Evolutionary conservation across 2,888 invertebrate genomes (phyloP).

Genomic region (Stratiomys singularior): DNA sequence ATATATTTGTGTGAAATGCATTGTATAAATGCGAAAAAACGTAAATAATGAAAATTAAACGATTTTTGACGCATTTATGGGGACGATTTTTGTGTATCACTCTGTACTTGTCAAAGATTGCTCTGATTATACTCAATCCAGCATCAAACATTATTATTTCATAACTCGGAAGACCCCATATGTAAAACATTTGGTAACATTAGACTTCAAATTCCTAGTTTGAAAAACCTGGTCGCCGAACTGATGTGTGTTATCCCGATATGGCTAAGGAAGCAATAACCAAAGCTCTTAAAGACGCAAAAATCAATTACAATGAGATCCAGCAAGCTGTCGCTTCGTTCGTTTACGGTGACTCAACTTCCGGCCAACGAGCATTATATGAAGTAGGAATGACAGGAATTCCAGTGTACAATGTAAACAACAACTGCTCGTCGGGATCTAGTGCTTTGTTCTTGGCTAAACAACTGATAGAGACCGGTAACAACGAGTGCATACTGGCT

Average conservation of each 20-base stretch:
- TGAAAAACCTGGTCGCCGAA: constrained; percentile 87
- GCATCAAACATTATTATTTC: too few species aligned
- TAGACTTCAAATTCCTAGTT: constrained; percentile 79
- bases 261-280: constrained; percentile 93
- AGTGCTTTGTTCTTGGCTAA: constrained; percentile 91
- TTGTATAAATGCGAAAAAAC: too few species aligned
- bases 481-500: constrained; percentile 88
- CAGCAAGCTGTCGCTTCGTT: constrained; percentile 93
- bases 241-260: constrained; percentile 91
- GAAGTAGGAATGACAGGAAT: constrained; percentile 96
- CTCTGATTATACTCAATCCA: too few species aligned
- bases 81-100: too few species aligned
- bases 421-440: constrained; percentile 97
- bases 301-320: constrained; percentile 77
- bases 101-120: too few species aligned
- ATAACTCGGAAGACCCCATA: too few species aligned
- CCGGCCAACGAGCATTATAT: constrained; percentile 95
- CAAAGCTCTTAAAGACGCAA: constrained; percentile 87
- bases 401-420: constrained; percentile 97
- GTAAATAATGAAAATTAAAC: too few species aligned
- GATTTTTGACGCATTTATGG: too few species aligned
- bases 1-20: too few species aligned
- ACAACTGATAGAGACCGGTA: constrained; percentile 90
- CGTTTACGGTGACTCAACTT: constrained; percentile 95
- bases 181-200: too few species aligned